These are phyloP conservation scores for Cyprinodon brontotheroides DNA, from an alignment of 2,113 vertebrate genomes.

Conservation along the genomic window DNA sequence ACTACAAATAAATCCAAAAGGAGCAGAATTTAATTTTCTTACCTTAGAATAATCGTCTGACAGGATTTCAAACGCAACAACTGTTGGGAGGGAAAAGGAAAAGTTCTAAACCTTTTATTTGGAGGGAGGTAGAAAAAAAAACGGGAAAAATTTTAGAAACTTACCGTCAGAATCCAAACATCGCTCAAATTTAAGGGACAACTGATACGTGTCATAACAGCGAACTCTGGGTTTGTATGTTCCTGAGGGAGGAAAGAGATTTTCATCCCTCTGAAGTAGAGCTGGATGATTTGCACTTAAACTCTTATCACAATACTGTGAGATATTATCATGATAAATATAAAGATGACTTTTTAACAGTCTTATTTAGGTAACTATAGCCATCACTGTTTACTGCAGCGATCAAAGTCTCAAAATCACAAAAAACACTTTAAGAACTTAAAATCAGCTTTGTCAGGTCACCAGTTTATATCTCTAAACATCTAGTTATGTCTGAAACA, in stretches of 20 bases:
- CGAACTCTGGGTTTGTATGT: slow-evolving; percentile 96
- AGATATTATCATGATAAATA: no score
- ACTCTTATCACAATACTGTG: no score
- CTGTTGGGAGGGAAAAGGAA: slow-evolving; percentile 72
- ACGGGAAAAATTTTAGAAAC: slow-evolving; percentile 14
- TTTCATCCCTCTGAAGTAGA: no score
- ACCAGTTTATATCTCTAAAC: no score
- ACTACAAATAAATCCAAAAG: neutral
- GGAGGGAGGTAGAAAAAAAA: neutral
- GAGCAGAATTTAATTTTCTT: slow-evolving; percentile 25
- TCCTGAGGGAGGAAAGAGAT: slow-evolving; percentile 73
- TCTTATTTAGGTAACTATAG: no score
- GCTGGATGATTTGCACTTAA: no score
- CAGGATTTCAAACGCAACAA: slow-evolving; percentile 94
- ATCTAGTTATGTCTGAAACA: no score
- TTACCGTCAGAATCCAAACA: slow-evolving; percentile 95
- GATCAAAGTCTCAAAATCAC: no score
- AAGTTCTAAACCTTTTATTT: neutral
- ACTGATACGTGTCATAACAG: slow-evolving; percentile 93
- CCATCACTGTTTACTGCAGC: no score
- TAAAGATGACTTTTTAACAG: no score
- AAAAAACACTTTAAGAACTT: no score
- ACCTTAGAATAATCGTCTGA: slow-evolving; percentile 99
- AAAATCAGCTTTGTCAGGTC: no score
- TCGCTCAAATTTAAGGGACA: slow-evolving; percentile 97